Percentiles rank a stretch among this genome's conserved stretches.
These are phyloP conservation scores for Hesperophylax magnus DNA, from an alignment of 1,140 invertebrate species.

Conservation along the genomic window DNA sequence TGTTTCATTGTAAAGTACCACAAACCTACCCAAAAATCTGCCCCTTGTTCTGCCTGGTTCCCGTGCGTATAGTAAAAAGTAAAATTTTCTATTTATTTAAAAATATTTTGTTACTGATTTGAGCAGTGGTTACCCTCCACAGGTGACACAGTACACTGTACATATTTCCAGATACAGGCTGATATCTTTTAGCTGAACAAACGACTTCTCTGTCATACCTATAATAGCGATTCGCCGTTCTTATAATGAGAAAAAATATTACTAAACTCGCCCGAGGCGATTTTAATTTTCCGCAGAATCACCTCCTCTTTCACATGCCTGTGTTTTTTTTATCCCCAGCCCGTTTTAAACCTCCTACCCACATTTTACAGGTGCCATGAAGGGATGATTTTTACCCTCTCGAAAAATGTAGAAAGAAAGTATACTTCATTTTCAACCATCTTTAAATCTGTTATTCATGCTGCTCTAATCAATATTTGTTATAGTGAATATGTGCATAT, in stretches of 20 bases:
- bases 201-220: slow-evolving; percentile 30
- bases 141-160: slow-evolving; percentile 29
- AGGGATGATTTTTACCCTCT: slow-evolving; percentile 14
- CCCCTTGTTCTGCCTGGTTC: not conserved
- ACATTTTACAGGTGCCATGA: slow-evolving; percentile 10
- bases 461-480: too few species aligned
- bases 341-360: not conserved
- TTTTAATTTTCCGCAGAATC: slow-evolving; percentile 58
- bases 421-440: not conserved
- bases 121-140: not conserved
- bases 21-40: too few species aligned
- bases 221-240: slow-evolving; percentile 52
- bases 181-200: slow-evolving; percentile 46
- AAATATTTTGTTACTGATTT: not conserved
- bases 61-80: not conserved
- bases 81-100: not conserved
- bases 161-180: slow-evolving; percentile 39
- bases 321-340: slow-evolving; percentile 25
- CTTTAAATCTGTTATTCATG: too few species aligned
- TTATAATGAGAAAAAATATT: slow-evolving; percentile 58
- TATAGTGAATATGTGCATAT: too few species aligned
- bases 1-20: too few species aligned
- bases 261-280: slow-evolving; percentile 56
- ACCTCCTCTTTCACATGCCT: slow-evolving; percentile 46
- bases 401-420: not conserved